Percentiles rank a stretch among this genome's conserved stretches.
These are phyloP conservation scores for Anabacerthia variegaticeps DNA, from an alignment of 2,797 vertebrate genomes.

Conservation along the genomic window DNA sequence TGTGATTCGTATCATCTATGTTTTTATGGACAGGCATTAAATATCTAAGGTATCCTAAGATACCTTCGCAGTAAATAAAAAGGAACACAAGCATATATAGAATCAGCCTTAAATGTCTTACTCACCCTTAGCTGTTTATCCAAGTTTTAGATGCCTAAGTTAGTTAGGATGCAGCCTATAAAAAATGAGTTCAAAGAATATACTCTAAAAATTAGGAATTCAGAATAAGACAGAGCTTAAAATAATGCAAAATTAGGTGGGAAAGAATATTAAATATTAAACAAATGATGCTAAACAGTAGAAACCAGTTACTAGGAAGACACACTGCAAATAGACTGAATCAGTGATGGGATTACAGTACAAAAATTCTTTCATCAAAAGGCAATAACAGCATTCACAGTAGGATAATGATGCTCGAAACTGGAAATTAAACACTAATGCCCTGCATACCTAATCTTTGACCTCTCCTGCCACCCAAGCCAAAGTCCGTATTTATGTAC, in stretches of 20 bases:
- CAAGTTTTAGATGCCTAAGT: neutral
- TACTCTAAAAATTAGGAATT: neutral
- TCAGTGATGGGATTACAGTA: neutral
- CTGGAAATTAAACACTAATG: neutral
- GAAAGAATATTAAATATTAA: neutral
- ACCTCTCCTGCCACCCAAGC: neutral
- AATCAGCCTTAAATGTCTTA: neutral
- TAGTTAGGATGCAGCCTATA: neutral
- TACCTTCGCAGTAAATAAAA: neutral
- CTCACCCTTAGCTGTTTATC: neutral
- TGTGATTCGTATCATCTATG: rapidly evolving
- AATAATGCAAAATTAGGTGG: neutral
- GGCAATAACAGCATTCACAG: neutral
- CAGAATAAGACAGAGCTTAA: neutral
- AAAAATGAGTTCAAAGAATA: neutral
- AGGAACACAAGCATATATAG: neutral
- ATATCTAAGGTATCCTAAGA: neutral
- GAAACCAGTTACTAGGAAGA: neutral
- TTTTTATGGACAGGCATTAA: neutral
- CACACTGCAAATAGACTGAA: neutral
- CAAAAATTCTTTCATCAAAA: conserved; percentile 17
- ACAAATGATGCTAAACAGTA: neutral
- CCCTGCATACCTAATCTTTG: conserved; percentile 3
- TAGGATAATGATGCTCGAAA: neutral
- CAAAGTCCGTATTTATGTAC: conserved; percentile 19